Base-by-base conservation (phyloP, 1,140 invertebrate species). In the Bombus impatiens region DNA sequence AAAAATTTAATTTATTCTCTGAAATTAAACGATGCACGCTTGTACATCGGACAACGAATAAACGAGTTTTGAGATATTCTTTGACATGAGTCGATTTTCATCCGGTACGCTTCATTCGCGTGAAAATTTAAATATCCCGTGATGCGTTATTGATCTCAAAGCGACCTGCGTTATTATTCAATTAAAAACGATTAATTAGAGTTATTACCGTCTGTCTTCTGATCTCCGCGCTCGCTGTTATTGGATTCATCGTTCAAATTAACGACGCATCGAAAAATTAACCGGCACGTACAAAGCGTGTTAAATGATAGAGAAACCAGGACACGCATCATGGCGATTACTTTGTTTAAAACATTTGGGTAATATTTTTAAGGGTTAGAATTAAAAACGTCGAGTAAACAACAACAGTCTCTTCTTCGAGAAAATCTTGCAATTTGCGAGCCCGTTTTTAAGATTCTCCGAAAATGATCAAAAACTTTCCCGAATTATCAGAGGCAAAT, bases 171-270 rank as follows among this genome's bases (percentile, higher is more conserved):
- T 28, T 70, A 70, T 80, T 80, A 37, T 9, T 53, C 65, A 22
- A 37, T 81, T 57, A 57, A 71, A 53, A 10, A 32, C 25, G 25
- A 72, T 82, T 42, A 72, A 82, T 82, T 47, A 47, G 42, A 35
- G 13, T 47, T 28, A 47, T 67, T 79, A 79, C 10, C 40, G n/a
- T 9, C 15, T 5, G n/a, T 35, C 32, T 32, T 44, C 13, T 40
- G 37, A 65, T 40, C 6, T 40, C 53, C 28, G 25, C 2, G 12
- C 25, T 37, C 37, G 68, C 0, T 28, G 37, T 74, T 32, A 74
- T 42, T 22, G 28, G 5, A 42, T 74, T 74, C 37, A 57, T 71
- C 44, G 4, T 57, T 37, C 35, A 28, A 53, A 22, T 47, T 44
- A 71, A 1, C 25, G 44, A 40, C 2, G 78, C 18, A 15, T 44